Base-by-base conservation (phyloP, 2,113 vertebrate genomes). In the Lampris incognitus region DNA sequence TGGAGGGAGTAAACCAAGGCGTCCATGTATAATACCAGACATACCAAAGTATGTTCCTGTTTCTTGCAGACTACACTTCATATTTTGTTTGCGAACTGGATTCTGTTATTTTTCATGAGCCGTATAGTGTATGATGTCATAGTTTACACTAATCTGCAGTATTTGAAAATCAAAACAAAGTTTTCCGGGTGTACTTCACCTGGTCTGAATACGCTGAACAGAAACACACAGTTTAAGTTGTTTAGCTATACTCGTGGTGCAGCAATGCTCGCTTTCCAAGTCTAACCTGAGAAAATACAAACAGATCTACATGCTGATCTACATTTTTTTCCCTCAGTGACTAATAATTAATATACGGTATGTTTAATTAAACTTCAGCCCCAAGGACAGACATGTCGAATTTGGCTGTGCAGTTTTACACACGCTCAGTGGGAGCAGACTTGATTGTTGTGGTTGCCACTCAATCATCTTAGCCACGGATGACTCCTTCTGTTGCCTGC, bases 401-500 rank as follows among this genome's bases (percentile, higher is more conserved):
- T 61, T 52, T 11, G 60, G 64, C 60, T 62, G 67, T 9, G n/a
- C 46, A 36, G 55, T 24, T 24, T 24, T 24, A 24, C 24, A 24
- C 24, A 24, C 24, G 24, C 73, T 65, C 38, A 6, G 50, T 41
- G 67, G 60, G 67, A 64, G 67, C 66, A 46, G 62, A 67, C 2
- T 37, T 1, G 37, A 79, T 71, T 78, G 65, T 75, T 65, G 71
- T 64, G 75, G 78, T 71, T 1, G 41, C 69, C 70, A 51, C 60
- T 78, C 72, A 56, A 59, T 85, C 74, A 66, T 67, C 59, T 8
- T 50, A 11, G 62, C 64, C 57, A 0, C 3, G 9, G 66, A 77
- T 71, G 61, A 69, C 59, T 69, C 62, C 69, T 61, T 59, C 62
- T 69, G 61, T 76, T 87, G 73, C 78, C 66, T 69, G 76, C 85